Conservation (phyloP, 2,888 invertebrate species). For the Ypsolopha sequella region DNA sequence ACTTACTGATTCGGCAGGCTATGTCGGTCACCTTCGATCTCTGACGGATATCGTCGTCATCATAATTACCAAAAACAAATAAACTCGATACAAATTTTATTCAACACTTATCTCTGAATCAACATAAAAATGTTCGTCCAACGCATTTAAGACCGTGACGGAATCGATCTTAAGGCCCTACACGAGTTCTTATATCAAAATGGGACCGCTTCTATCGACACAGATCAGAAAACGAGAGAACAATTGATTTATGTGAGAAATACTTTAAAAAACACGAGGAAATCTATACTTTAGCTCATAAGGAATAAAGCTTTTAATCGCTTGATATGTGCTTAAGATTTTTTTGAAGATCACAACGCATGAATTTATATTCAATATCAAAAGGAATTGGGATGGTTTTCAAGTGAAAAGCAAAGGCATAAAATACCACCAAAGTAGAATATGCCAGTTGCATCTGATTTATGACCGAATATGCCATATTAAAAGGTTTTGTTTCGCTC, state of each 20-base stretch:
- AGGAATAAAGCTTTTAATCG: slow-evolving; percentile 12
- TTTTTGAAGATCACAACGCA: background rate
- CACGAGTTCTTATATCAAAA: slow-evolving; percentile 27
- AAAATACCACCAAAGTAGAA: slow-evolving; percentile 58
- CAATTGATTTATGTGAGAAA: slow-evolving; percentile 49
- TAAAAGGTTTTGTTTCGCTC: slow-evolving; percentile 61
- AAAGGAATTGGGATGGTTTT: slow-evolving; percentile 6
- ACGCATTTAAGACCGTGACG: background rate
- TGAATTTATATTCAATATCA: slow-evolving; percentile 2
- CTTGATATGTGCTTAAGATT: background rate
- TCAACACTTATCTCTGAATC: no score
- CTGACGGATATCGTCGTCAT: no score
- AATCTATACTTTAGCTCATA: slow-evolving; percentile 16
- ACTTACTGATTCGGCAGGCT: no score
- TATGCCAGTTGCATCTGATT: slow-evolving; percentile 64
- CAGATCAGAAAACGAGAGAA: slow-evolving; percentile 23
- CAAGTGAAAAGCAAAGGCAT: background rate
- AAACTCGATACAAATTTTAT: no score
- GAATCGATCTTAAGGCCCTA: background rate
- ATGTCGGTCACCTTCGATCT: no score
- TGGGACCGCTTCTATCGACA: slow-evolving; percentile 24
- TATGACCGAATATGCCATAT: slow-evolving; percentile 62
- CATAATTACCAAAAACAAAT: no score
- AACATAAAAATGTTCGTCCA: no score
- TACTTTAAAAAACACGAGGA: slow-evolving; percentile 9